A percentile compares a stretch with the other conserved stretches of the same genome.
These are phyloP conservation scores for Mya arenaria DNA, from an alignment of 1,140 invertebrate genomes.

Conservation along the genomic window DNA sequence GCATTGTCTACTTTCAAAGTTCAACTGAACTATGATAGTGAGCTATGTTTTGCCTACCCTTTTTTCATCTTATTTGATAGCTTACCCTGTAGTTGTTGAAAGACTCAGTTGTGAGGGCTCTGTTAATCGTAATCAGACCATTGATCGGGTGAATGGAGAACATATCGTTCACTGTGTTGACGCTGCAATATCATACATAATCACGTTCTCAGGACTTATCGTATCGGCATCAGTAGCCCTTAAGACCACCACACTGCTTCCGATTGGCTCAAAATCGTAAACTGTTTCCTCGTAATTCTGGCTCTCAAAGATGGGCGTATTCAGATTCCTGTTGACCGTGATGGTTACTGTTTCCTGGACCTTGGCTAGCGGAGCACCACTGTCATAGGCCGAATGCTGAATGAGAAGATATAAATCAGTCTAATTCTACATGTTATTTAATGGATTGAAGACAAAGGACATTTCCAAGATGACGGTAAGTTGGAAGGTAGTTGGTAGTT, in stretches of 20 bases:
- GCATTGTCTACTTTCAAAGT: too few species aligned
- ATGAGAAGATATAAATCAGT: too few species aligned
- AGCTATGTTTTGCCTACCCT: too few species aligned
- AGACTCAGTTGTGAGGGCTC: slow-evolving; percentile 53
- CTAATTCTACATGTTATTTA: too few species aligned
- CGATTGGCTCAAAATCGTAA: slow-evolving; percentile 62
- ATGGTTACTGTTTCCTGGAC: slow-evolving; percentile 52
- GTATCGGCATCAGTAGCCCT: slow-evolving; percentile 69
- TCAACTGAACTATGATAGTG: too few species aligned
- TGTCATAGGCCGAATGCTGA: too few species aligned
- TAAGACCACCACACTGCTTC: slow-evolving; percentile 62
- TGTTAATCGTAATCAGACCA: slow-evolving; percentile 58
- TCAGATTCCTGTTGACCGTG: slow-evolving; percentile 59
- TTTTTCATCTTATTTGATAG: too few species aligned
- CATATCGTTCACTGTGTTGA: slow-evolving; percentile 42
- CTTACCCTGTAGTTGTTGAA: slow-evolving; percentile 46
- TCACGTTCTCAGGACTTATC: slow-evolving; percentile 64
- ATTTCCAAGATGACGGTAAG: too few species aligned
- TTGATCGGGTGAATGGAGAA: slow-evolving; percentile 64
- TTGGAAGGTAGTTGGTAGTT: too few species aligned
- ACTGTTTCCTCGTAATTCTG: slow-evolving; percentile 54
- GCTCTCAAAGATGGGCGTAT: slow-evolving; percentile 49
- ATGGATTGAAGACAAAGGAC: too few species aligned
- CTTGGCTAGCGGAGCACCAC: slow-evolving; percentile 61
- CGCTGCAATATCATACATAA: slow-evolving; percentile 54